phyloP scores from a whole-genome alignment of 2,113 vertebrate species.

The Elgaria multicarinata region DNA sequence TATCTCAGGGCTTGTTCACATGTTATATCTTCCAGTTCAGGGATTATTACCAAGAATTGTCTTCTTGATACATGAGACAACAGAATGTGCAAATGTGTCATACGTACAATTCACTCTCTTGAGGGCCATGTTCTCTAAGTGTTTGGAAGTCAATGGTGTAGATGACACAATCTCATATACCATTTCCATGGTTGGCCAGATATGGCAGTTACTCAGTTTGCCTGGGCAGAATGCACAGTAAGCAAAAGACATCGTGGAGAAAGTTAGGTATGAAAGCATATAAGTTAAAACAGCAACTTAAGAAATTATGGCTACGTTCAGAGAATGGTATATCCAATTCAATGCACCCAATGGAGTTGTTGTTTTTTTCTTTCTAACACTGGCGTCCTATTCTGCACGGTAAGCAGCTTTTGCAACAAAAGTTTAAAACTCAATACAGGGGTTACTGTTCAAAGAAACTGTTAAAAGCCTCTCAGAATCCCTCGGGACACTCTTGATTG shows the following conservation, averaged over 20 bases:
- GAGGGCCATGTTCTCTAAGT: not conserved
- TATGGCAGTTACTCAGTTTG: not conserved
- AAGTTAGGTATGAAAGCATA: not conserved
- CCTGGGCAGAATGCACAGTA: not conserved
- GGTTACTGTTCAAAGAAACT: not conserved
- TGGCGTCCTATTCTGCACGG: not conserved
- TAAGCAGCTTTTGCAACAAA: not conserved
- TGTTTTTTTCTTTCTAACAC: not conserved
- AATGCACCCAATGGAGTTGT: not conserved
- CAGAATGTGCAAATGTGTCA: not conserved
- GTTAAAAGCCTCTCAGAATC: not conserved
- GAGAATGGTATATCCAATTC: not conserved
- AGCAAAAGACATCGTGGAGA: not conserved
- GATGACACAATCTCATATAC: not conserved
- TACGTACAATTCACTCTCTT: not conserved
- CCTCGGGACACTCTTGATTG: not conserved
- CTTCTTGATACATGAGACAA: not conserved
- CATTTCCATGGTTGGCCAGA: not conserved
- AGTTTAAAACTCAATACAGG: not conserved
- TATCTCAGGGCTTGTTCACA: not conserved
- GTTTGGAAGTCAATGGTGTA: not conserved
- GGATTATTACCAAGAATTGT: constrained; percentile 4
- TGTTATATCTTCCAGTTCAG: constrained; percentile 16
- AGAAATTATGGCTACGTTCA: not conserved
- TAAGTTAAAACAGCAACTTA: not conserved